A percentile compares a stretch with the other conserved stretches of the same genome.
Evolutionary conservation across 2,888 invertebrate species (phyloP).

Genomic region (Prostheceraeus crozeri): DNA sequence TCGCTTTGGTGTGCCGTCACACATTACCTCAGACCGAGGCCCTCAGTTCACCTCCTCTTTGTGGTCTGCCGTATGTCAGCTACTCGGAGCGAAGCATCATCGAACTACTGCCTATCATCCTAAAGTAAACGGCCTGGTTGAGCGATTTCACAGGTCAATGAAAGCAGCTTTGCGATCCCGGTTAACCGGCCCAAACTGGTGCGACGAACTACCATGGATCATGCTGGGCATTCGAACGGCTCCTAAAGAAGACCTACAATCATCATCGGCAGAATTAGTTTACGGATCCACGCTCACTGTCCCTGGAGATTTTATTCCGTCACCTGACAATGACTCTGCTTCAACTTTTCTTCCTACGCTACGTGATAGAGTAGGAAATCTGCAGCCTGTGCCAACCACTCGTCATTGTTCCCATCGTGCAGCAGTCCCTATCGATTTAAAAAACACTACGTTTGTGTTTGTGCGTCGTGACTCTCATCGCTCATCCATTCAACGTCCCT

Average conservation of each 20-base stretch:
- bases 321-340: slow-evolving; percentile 20
- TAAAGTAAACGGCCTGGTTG: slow-evolving; percentile 54
- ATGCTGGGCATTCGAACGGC: slow-evolving; percentile 45
- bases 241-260: slow-evolving; percentile 44
- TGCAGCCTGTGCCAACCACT: no score
- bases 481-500: no score
- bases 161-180: slow-evolving; percentile 49
- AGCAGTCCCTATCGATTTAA: no score
- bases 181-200: slow-evolving; percentile 43
- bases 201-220: slow-evolving; percentile 46
- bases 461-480: no score
- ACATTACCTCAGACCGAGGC: slow-evolving; percentile 41
- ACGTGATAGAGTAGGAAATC: no score
- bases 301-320: slow-evolving; percentile 3
- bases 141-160: slow-evolving; percentile 54
- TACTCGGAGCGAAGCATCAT: slow-evolving; percentile 22
- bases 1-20: slow-evolving; percentile 46
- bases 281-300: neutral
- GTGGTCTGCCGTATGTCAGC: slow-evolving; percentile 39
- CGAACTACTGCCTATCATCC: slow-evolving; percentile 40
- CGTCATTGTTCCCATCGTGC: no score
- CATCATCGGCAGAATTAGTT: slow-evolving; percentile 10
- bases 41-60: slow-evolving; percentile 44
- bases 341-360: no score
- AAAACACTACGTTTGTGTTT: no score